Evolutionary conservation across 2,888 invertebrate genomes (phyloP).

Genomic region (Matsumyia berberina): DNA sequence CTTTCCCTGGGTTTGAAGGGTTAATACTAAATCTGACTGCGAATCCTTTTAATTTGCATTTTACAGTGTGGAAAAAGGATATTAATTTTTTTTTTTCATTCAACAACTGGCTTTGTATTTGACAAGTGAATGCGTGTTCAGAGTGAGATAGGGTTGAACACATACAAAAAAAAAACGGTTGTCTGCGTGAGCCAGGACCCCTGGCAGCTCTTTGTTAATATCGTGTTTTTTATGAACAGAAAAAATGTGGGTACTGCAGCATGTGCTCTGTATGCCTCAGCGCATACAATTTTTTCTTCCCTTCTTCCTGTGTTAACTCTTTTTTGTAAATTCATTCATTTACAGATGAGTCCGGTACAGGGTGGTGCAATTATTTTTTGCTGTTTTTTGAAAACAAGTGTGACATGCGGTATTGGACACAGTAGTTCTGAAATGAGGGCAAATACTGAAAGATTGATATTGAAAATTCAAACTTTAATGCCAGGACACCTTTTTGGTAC

Average conservation of each 20-base stretch:
- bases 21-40: constrained; percentile 70
- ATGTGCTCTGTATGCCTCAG: constrained; percentile 80
- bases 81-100: constrained; percentile 69
- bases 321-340: constrained; percentile 55
- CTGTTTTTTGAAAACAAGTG: no score
- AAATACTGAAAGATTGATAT: no score
- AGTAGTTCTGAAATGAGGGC: no score
- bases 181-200: constrained; percentile 73
- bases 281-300: constrained; percentile 44
- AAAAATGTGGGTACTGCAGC: constrained; percentile 83
- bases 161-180: constrained; percentile 78
- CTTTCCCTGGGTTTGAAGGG: constrained; percentile 79
- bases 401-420: no score
- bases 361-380: constrained; percentile 16
- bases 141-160: constrained; percentile 59
- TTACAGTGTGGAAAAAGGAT: constrained; percentile 75
- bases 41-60: constrained; percentile 83
- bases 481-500: no score
- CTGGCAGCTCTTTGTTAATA: constrained; percentile 76
- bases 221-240: constrained; percentile 68
- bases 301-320: constrained; percentile 41
- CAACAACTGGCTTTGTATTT: constrained; percentile 79
- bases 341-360: constrained; percentile 54
- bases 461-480: no score
- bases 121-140: constrained; percentile 82